Evolutionary conservation across 1,140 invertebrate species (phyloP), one percentile per base, ranked within the genome.

Genomic region (Ips typographus): DNA sequence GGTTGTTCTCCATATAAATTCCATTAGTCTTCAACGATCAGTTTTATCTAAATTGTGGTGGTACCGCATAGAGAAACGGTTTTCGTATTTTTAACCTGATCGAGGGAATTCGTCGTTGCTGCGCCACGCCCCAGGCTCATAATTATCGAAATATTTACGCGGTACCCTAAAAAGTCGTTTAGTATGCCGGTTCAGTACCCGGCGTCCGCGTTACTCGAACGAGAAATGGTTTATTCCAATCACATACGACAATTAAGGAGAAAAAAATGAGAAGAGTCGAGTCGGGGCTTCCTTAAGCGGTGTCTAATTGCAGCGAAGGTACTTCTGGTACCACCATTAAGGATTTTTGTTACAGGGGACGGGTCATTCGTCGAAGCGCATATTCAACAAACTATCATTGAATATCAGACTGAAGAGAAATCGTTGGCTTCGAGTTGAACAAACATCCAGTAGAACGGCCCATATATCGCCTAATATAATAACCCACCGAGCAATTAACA

Each of bases 171-270:
- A 56, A 56, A 56, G 7, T 4, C n/a, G 53, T 38, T 37, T 39
- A 56, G 53, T 56, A 56, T 56, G 53, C 53, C 7, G 6, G 44
- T 6, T 49, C 22, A 49, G 44, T 49, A 49, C 44, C 22, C 44
- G 44, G 53, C 53, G 53, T 56, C 4, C 53, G 53, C 53, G 22
- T 37, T 38, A 40, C 37, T 38, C 37, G n/a, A 7, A 36, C 22
- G n/a, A 7, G 22, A 40, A 56, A 56, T 22, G 53, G 53, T 39
- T 56, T 56, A 56, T 56, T 56, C 53, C 53, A 56, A 56, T 7
- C 53, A 56, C 53, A 56, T 56, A 56, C n/a, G 53, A 56, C 53
- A 56, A 56, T 56, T 56, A 56, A 22, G 7, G 53, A n/a, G 53
- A 4, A 56, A 56, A 36, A 56, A 56, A 49, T 8, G 22, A 8